Evolutionary conservation across 2,113 vertebrate genomes (phyloP).

Genomic region (Lamprotornis superbus): DNA sequence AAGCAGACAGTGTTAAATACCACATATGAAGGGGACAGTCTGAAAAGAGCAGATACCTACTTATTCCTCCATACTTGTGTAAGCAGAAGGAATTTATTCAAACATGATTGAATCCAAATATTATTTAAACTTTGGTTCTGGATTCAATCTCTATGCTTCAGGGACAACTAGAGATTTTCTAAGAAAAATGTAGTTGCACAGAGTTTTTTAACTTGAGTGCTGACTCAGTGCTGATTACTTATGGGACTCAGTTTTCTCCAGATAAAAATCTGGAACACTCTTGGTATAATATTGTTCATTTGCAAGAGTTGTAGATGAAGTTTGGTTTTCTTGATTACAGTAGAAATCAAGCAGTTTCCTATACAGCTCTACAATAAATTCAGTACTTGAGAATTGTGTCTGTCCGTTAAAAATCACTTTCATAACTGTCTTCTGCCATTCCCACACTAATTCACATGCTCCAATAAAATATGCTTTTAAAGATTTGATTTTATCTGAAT

Average conservation of each 20-base stretch:
- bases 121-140: background rate
- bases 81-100: background rate
- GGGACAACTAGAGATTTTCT: background rate
- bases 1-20: background rate
- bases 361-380: background rate
- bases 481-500: background rate
- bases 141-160: background rate
- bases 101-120: background rate
- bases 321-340: background rate
- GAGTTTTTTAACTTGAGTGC: background rate
- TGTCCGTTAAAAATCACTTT: background rate
- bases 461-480: background rate
- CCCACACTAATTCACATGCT: background rate
- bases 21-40: background rate
- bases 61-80: background rate
- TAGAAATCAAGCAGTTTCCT: background rate
- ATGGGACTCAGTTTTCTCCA: background rate
- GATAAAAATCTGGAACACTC: background rate
- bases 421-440: background rate
- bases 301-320: background rate
- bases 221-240: background rate
- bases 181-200: background rate
- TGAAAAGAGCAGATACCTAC: background rate
- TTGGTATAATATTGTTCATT: background rate
- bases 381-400: background rate